Evolutionary conservation across 2,797 vertebrate genomes (phyloP), one percentile per base, ranked within the genome.

Genomic region (Limnodromus scolopaceus): DNA sequence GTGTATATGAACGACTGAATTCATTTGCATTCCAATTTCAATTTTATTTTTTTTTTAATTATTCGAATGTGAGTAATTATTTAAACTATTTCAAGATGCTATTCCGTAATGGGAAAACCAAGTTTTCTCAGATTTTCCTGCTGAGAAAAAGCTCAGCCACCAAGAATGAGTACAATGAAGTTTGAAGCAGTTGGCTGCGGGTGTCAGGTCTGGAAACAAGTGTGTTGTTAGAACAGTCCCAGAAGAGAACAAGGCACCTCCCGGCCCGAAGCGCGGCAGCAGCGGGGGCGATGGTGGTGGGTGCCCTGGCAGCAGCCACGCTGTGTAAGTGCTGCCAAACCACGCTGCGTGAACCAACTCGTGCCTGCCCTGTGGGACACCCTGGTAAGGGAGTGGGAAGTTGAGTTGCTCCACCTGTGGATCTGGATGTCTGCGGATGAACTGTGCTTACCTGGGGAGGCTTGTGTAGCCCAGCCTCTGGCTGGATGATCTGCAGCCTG

Each of bases 311-410:
- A 34, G 39, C 43, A 36, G 13, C 8, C 34, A 28, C 0, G 0
- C 8, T 17, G 14, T 34, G 38, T 5, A 34, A 65, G 38, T 11
- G 53, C 82, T 75, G 39, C 15, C 78, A 63, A 78, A 55, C 27
- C 17, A 30, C 4, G 0, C 10, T 2, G 10, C 2, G 2, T 23
- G 16, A 2, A 0, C 22, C 1, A 11, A 30, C 19, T 45, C 0
- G 0, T 32, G n/a, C 3, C 3, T 48, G 27, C 13, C 36, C 41
- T 25, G 10, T 27, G 72, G 74, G 46, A 63, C 10, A 13, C 3
- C 34, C 30, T 6, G 2, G 3, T 7, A 39, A 63, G 57, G 45
- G 15, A 10, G 18, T 28, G 23, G 27, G 57, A 65, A 54, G 6
- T 2, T 18, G 30, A 34, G 38, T 25, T n/a, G 12, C 34, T 83